Base-by-base conservation (phyloP, 23 tunicate species). In the Styela plicata region DNA sequence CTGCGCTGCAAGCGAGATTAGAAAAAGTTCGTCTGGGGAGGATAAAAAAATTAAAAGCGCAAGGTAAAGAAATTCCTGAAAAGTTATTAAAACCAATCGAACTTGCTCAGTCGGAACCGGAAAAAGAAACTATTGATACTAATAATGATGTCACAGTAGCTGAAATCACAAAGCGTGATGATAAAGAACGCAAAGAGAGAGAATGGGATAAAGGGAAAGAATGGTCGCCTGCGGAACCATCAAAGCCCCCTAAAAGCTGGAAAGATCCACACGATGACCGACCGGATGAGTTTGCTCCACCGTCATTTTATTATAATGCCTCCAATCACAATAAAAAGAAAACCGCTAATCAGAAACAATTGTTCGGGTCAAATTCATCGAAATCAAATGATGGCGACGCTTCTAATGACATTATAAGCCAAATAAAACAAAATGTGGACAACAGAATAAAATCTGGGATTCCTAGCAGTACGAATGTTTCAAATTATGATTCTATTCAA, bases 121-220 rank as follows among this genome's bases (percentile, higher is more conserved):
- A 36, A 35, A 26, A 83, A 44, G 82, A 75, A 0, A 33, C 7
- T 0, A 83, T 28, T 13, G 34, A 16, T 7, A 73, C 2, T 5
- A 13, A 69, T 22, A 28, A 24, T 76, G 78, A 73, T 31, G 70
- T 25, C 21, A 52, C 37, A 30, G 16, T 31, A 68, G 71, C 30
- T 33, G 62, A 69, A 69, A 29, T 30, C n/a, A 63, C 37, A 69
- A 26, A 30, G 52, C 37, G 63, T 28, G 35, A n/a, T 5, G 69
- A 67, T 31, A 20, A 3, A 22, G 83, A 18, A 10, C 64, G 63
- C 35, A 36, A 66, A 17, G 37, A 30, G 1, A 34, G 97, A 27
- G 97, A 92, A 64, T 92, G 97, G 97, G 97, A 92, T 34, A 52
- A 79, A 74, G 91, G 82, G 28, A 92, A 92, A 87, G 90, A 85